phyloP scores from a whole-genome alignment of 1,140 invertebrate species.

The Macrotrachela quadricornifera region DNA sequence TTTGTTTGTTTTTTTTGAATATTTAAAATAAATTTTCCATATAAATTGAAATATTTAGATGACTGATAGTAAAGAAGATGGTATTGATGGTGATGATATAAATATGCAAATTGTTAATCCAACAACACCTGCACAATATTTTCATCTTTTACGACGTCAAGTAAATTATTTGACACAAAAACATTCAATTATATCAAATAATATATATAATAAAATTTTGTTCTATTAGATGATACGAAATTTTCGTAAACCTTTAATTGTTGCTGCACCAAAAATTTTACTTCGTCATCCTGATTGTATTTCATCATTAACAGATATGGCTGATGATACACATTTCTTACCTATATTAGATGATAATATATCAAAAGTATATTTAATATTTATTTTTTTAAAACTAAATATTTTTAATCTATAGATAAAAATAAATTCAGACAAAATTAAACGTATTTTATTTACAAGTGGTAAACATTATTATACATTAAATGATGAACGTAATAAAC shows the following conservation, averaged over 20 bases:
- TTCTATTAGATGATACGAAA: neutral
- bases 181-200: too few species aligned
- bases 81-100: constrained; percentile 41
- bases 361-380: too few species aligned
- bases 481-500: constrained; percentile 38
- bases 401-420: too few species aligned
- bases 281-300: constrained; percentile 5
- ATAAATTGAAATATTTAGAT: constrained; percentile 19
- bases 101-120: constrained; percentile 73
- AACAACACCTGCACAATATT: constrained; percentile 87
- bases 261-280: constrained; percentile 1
- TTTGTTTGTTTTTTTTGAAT: too few species aligned
- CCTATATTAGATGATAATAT: constrained; percentile 13
- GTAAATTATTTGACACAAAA: too few species aligned
- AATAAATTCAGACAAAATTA: constrained; percentile 30
- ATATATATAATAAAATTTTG: too few species aligned
- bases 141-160: constrained; percentile 76
- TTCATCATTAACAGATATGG: constrained; percentile 2
- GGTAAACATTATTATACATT: constrained; percentile 87
- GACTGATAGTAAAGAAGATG: constrained; percentile 55
- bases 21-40: too few species aligned
- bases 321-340: constrained; percentile 31
- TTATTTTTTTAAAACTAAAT: too few species aligned
- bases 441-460: constrained; percentile 55
- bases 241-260: constrained; percentile 7